Evolutionary conservation across 2,888 invertebrate genomes (phyloP).

Genomic region (Scaptomyza cyrtandrae): DNA sequence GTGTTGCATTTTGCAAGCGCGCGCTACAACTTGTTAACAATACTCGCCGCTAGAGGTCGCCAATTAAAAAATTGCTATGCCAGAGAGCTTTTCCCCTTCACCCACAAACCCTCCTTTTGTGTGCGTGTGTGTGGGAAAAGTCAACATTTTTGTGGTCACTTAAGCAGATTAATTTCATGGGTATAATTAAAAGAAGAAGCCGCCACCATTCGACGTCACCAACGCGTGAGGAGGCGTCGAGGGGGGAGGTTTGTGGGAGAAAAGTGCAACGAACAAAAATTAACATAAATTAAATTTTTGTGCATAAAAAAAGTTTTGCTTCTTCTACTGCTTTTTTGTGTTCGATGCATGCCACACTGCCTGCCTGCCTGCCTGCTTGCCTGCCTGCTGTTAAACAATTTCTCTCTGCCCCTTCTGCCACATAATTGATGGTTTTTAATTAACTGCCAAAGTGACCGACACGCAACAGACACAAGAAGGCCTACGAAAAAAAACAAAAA

Average conservation of each 20-base stretch:
- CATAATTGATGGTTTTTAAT: slow-evolving; percentile 79
- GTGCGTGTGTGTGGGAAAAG: slow-evolving; percentile 50
- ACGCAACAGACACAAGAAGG: slow-evolving; percentile 57
- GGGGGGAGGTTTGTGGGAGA: not conserved
- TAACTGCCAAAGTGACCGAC: slow-evolving; percentile 77
- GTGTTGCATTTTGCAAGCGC: slow-evolving; percentile 8
- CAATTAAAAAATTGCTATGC: slow-evolving; percentile 64
- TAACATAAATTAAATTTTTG: slow-evolving; percentile 75
- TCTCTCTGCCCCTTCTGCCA: slow-evolving; percentile 25
- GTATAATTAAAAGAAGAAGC: slow-evolving; percentile 77
- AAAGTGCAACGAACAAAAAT: slow-evolving; percentile 53
- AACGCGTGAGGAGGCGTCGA: not conserved
- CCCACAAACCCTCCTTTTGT: not conserved
- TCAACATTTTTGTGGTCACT: slow-evolving; percentile 80
- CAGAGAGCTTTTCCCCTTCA: not conserved
- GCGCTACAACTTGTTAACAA: slow-evolving; percentile 74
- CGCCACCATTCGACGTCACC: slow-evolving; percentile 3
- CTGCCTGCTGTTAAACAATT: slow-evolving; percentile 43
- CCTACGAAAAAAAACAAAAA: slow-evolving; percentile 10
- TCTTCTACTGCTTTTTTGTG: slow-evolving; percentile 5
- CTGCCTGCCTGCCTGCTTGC: not conserved
- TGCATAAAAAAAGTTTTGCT: slow-evolving; percentile 27
- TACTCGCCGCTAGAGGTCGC: slow-evolving; percentile 66
- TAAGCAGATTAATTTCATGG: slow-evolving; percentile 79
- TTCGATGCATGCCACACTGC: slow-evolving; percentile 13